Evolutionary conservation across 64 coral and sea anemone species (phyloP).

Genomic region (Astreopora myriophthalma): DNA sequence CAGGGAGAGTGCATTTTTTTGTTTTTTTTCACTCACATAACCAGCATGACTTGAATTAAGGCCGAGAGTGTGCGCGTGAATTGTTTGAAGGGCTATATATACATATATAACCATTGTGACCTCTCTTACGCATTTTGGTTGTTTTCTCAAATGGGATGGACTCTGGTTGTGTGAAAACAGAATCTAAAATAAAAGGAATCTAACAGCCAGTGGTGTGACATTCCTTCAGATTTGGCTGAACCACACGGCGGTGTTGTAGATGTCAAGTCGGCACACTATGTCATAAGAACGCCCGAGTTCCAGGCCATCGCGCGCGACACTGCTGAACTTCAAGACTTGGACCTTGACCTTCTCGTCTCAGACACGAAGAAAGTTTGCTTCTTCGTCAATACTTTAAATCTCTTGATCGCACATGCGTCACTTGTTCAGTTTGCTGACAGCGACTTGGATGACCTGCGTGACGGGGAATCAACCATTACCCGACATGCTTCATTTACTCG

Average conservation of each 20-base stretch:
- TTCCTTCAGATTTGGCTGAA: conserved; percentile 43
- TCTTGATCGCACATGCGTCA: conserved; percentile 81
- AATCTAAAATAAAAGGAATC: neutral
- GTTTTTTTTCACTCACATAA: too few relatives aligned
- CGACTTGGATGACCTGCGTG: conserved; percentile 19
- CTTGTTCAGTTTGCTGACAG: conserved; percentile 52
- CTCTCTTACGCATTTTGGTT: too few relatives aligned
- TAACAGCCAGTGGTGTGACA: neutral
- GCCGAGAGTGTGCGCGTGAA: too few relatives aligned
- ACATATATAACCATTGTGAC: too few relatives aligned
- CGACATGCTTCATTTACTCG: conserved; percentile 59
- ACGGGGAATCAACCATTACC: neutral
- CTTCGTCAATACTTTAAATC: conserved; percentile 90
- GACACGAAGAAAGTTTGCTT: conserved; percentile 77
- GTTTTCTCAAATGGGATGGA: too few relatives aligned
- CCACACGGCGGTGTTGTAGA: conserved; percentile 67
- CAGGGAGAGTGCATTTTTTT: too few relatives aligned
- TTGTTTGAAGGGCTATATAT: too few relatives aligned
- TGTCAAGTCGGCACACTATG: conserved; percentile 30
- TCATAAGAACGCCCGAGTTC: conserved; percentile 63
- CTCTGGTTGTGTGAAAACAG: too few relatives aligned
- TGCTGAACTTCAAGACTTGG: conserved; percentile 73
- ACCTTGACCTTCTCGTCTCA: conserved; percentile 73
- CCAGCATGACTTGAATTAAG: too few relatives aligned
- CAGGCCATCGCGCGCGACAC: conserved; percentile 48